Percentiles rank a stretch among this genome's conserved stretches.
Conservation (phyloP, 1,140 invertebrate genomes). For the Drosophila kanapiae region DNA sequence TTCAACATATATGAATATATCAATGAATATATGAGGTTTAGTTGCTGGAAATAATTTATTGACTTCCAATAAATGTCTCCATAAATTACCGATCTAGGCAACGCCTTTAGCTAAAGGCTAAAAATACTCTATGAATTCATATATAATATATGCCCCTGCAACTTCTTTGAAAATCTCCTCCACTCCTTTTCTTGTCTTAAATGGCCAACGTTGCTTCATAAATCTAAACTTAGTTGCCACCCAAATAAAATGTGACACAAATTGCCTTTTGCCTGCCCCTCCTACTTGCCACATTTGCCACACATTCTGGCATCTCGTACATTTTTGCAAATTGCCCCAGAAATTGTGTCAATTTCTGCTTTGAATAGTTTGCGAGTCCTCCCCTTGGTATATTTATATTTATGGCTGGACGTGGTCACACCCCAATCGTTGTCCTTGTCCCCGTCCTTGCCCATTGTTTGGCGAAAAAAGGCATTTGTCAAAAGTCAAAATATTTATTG, state of each 20-base stretch:
- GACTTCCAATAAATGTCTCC: background rate
- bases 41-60: background rate
- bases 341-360: slow-evolving; percentile 49
- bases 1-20: background rate
- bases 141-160: background rate
- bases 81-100: background rate
- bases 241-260: slow-evolving; percentile 59
- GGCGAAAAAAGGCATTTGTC: slow-evolving; percentile 65
- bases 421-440: slow-evolving; percentile 43
- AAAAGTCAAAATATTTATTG: slow-evolving; percentile 83
- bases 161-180: background rate
- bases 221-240: slow-evolving; percentile 32
- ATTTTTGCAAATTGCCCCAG: slow-evolving; percentile 46
- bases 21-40: background rate
- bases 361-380: slow-evolving; percentile 32
- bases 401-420: slow-evolving; percentile 37
- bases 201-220: slow-evolving; percentile 23
- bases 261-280: slow-evolving; percentile 52
- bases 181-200: slow-evolving; percentile 1
- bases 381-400: slow-evolving; percentile 28
- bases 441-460: slow-evolving; percentile 51
- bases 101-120: background rate
- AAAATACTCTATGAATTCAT: background rate
- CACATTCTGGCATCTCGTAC: slow-evolving; percentile 14
- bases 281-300: slow-evolving; percentile 33